phyloP scores from a whole-genome alignment of 2,888 invertebrate species.

The Tipula unca region DNA sequence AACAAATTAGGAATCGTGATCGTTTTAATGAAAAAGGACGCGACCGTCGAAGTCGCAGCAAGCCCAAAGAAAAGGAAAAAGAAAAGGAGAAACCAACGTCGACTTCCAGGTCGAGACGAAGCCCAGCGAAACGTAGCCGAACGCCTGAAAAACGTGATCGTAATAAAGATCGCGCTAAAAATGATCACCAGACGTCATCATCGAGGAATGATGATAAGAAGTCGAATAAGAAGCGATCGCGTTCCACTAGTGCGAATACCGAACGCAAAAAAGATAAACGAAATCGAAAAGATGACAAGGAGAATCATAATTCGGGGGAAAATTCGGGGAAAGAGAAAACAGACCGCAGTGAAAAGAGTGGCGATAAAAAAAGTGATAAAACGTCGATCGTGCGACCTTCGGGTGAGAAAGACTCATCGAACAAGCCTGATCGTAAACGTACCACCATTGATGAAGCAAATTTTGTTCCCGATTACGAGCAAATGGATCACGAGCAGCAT shows the following conservation, averaged over 20 bases:
- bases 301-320: slow-evolving; percentile 25
- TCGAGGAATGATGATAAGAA: neutral
- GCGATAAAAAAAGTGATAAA: slow-evolving; percentile 30
- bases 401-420: neutral
- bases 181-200: neutral
- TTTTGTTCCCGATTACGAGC: slow-evolving; percentile 67
- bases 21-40: slow-evolving; percentile 20
- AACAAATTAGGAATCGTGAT: slow-evolving; percentile 14
- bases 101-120: neutral
- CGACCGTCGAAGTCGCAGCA: slow-evolving; percentile 3
- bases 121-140: slow-evolving; percentile 3
- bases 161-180: neutral
- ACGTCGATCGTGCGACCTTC: neutral
- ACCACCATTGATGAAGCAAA: slow-evolving; percentile 62
- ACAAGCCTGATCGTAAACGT: slow-evolving; percentile 48
- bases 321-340: slow-evolving; percentile 26
- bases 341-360: neutral
- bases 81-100: neutral
- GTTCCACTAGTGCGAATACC: neutral
- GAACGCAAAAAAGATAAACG: neutral
- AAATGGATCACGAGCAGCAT: slow-evolving; percentile 53
- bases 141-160: neutral
- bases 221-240: neutral
- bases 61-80: neutral
- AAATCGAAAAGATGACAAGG: slow-evolving; percentile 20